These are phyloP conservation scores for Agrotis puta DNA, from an alignment of 2,888 invertebrate genomes.

Conservation along the genomic window DNA sequence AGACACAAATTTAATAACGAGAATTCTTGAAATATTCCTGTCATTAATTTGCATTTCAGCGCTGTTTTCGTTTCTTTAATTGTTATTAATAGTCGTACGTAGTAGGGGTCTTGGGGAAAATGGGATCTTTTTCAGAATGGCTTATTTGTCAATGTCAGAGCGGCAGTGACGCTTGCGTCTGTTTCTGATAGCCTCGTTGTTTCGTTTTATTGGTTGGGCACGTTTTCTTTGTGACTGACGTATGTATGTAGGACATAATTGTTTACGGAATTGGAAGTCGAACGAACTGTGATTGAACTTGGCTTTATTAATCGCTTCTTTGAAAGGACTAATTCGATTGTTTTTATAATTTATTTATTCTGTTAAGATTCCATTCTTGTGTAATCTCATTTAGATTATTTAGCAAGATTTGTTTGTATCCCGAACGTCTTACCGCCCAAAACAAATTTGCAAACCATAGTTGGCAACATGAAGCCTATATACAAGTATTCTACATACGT, in stretches of 20 bases:
- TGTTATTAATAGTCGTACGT: conserved; percentile 74
- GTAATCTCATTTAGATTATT: no score
- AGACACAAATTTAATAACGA: conserved; percentile 60
- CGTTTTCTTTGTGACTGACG: conserved; percentile 72
- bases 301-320: conserved; percentile 34
- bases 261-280: conserved; percentile 50
- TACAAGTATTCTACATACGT: conserved; percentile 23
- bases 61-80: conserved; percentile 67
- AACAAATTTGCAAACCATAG: conserved; percentile 23
- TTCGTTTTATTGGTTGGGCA: conserved; percentile 83
- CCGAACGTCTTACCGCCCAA: neutral
- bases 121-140: conserved; percentile 85
- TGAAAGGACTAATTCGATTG: conserved; percentile 14
- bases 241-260: conserved; percentile 62
- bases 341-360: conserved; percentile 3
- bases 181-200: conserved; percentile 84
- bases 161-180: conserved; percentile 83
- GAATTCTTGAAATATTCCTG: conserved; percentile 56
- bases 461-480: conserved; percentile 18
- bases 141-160: conserved; percentile 87
- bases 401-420: neutral
- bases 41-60: conserved; percentile 67
- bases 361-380: neutral
- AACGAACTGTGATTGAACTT: conserved; percentile 36
- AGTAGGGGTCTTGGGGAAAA: conserved; percentile 81